These are phyloP conservation scores for Hoplostethus atlanticus DNA, from an alignment of 2,797 vertebrate species.

Conservation along the genomic window DNA sequence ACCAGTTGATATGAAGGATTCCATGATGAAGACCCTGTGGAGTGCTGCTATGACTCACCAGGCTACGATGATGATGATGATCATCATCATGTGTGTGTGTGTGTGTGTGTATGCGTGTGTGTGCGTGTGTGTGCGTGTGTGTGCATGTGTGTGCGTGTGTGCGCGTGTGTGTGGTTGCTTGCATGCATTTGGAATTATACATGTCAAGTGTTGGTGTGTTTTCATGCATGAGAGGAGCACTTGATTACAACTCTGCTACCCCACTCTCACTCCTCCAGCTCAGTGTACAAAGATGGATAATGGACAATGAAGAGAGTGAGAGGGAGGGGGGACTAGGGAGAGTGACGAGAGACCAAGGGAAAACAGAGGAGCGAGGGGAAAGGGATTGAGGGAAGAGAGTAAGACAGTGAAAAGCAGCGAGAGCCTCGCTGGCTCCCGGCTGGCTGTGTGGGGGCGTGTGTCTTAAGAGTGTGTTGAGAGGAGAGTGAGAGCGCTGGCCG, in stretches of 20 bases:
- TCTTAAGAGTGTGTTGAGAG: slow-evolving; percentile 84
- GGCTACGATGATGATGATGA: slow-evolving; percentile 33
- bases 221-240: slow-evolving; percentile 58
- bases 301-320: slow-evolving; percentile 25
- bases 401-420: slow-evolving; percentile 47
- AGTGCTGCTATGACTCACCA: slow-evolving; percentile 78
- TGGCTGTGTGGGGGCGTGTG: slow-evolving; percentile 74
- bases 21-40: slow-evolving; percentile 60
- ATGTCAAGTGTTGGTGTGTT: slow-evolving; percentile 36
- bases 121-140: background rate
- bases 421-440: slow-evolving; percentile 73
- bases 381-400: slow-evolving; percentile 6
- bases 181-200: slow-evolving; percentile 45
- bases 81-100: background rate
- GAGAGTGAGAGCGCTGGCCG: slow-evolving; percentile 69
- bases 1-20: slow-evolving; percentile 83
- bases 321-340: background rate
- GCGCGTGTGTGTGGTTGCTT: slow-evolving; percentile 18
- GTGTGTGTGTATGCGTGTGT: slow-evolving; percentile 19
- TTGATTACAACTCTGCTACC: slow-evolving; percentile 43
- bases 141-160: slow-evolving; percentile 12
- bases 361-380: slow-evolving; percentile 26
- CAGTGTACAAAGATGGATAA: slow-evolving; percentile 30
- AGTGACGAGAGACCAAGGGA: slow-evolving; percentile 16
- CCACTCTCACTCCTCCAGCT: slow-evolving; percentile 41